A percentile compares a stretch with the other conserved stretches of the same genome.
Evolutionary conservation across 2,113 vertebrate genomes (phyloP).

Genomic region (Fulmarus glacialis): DNA sequence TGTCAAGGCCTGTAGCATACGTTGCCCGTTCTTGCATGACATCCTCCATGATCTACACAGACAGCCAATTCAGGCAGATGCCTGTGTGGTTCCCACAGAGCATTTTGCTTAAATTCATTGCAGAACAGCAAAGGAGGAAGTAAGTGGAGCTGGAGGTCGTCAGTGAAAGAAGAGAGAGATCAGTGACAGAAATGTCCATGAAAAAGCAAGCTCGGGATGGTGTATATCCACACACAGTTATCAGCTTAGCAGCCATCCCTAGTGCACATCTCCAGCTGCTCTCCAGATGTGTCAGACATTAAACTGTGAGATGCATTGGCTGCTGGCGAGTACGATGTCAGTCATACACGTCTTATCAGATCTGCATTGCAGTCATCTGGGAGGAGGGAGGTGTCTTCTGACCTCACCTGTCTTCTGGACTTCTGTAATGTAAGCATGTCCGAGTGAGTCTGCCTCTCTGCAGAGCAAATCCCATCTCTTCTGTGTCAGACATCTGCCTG

Average conservation of each 20-base stretch:
- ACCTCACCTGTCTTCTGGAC: neutral
- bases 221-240: neutral
- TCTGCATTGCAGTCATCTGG: neutral
- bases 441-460: neutral
- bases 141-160: neutral
- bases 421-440: fast-evolving
- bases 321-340: neutral
- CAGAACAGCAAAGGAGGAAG: neutral
- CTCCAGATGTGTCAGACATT: neutral
- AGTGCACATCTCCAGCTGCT: neutral
- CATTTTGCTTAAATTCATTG: neutral
- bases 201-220: neutral
- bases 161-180: neutral
- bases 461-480: neutral
- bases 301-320: neutral
- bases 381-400: neutral
- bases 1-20: neutral
- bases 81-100: neutral
- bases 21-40: neutral
- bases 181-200: neutral
- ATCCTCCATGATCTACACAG: fast-evolving
- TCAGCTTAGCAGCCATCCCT: neutral
- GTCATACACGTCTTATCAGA: fast-evolving
- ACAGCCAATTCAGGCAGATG: neutral
- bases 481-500: no score